Conservation (phyloP, 2,113 vertebrate genomes). For the Murina feae region DNA sequence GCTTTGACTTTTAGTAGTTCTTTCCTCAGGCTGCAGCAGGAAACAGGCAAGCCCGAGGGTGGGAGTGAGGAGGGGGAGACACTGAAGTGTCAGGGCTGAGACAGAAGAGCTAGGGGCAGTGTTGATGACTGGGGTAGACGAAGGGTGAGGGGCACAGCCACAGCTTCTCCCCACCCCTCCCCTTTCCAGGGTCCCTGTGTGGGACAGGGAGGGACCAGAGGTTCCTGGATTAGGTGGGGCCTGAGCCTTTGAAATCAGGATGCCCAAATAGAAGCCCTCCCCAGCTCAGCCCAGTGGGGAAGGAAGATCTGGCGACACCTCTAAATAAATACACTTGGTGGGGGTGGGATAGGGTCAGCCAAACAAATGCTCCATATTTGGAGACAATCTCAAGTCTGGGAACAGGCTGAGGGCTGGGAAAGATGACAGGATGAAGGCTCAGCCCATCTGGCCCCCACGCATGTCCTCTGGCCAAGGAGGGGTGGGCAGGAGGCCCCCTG, state of each 20-base stretch:
- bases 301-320: not conserved
- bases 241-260: constrained; percentile 17
- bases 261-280: not conserved
- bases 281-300: not conserved
- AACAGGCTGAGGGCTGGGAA: not conserved
- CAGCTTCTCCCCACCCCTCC: not conserved
- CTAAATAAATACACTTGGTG: not conserved
- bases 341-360: not conserved
- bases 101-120: not conserved
- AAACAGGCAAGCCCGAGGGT: not conserved
- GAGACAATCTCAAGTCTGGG: not conserved
- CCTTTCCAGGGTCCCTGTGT: not conserved
- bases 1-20: not conserved
- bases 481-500: not conserved
- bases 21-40: not conserved
- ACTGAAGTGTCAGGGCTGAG: not conserved
- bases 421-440: not conserved
- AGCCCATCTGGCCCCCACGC: not conserved
- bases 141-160: not conserved
- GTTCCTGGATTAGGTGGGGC: not conserved
- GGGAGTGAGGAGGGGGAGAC: not conserved
- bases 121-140: no score
- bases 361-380: not conserved
- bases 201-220: not conserved
- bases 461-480: not conserved